These are phyloP conservation scores for Bombylius major DNA, from an alignment of 2,888 invertebrate genomes.

Conservation along the genomic window DNA sequence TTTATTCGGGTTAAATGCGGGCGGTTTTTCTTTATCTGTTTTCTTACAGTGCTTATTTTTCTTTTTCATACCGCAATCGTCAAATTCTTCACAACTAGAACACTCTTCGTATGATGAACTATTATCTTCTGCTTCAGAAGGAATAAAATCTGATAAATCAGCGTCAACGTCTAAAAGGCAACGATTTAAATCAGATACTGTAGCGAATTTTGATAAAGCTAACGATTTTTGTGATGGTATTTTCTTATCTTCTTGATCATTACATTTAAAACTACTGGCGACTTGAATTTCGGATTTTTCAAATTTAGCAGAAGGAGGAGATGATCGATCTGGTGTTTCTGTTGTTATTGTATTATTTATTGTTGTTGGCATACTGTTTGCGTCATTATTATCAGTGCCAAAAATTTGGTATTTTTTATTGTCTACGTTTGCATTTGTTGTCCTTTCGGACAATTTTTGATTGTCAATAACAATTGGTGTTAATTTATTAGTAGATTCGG, in stretches of 20 bases:
- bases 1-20: slow-evolving; percentile 34
- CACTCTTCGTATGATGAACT: slow-evolving; percentile 16
- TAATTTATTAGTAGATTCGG: background rate
- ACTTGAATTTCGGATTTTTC: background rate
- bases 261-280: background rate
- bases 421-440: background rate
- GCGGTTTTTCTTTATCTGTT: slow-evolving; percentile 28
- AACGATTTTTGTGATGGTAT: background rate
- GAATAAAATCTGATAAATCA: slow-evolving; percentile 35
- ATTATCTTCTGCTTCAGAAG: slow-evolving; percentile 28
- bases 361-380: background rate
- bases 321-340: background rate
- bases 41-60: slow-evolving; percentile 29
- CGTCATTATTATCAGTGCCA: slow-evolving; percentile 4
- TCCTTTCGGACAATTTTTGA: background rate
- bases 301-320: background rate
- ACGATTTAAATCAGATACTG: slow-evolving; percentile 38
- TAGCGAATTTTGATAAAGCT: slow-evolving; percentile 35
- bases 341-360: background rate
- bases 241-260: background rate
- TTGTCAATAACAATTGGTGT: background rate
- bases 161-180: slow-evolving; percentile 37
- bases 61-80: slow-evolving; percentile 32
- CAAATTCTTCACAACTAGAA: slow-evolving; percentile 30
- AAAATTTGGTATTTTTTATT: slow-evolving; percentile 3